These are phyloP conservation scores for Apamea sordens DNA, from an alignment of 2,888 invertebrate genomes.

Conservation along the genomic window DNA sequence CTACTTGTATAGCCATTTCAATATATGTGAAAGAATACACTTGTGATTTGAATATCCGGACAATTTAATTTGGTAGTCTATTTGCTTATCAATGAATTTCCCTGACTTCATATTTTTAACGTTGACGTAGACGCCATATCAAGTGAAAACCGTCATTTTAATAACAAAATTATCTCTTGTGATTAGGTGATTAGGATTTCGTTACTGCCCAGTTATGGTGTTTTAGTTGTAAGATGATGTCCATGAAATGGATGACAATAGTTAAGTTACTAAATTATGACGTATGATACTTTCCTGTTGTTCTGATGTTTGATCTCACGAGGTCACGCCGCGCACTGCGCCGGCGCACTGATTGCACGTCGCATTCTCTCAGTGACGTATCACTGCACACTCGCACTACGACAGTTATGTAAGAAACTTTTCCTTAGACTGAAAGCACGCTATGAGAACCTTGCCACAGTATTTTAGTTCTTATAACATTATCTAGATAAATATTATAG, in stretches of 20 bases:
- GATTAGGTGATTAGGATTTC: conserved; percentile 73
- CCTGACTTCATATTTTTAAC: conserved; percentile 39
- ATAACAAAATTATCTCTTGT: conserved; percentile 66
- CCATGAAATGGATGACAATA: conserved; percentile 84
- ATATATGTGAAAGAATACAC: background rate
- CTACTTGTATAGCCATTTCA: background rate
- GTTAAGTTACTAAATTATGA: conserved; percentile 79
- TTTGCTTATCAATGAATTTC: background rate
- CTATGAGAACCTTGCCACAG: conserved; percentile 72
- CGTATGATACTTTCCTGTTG: conserved; percentile 66
- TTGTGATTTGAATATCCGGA: background rate
- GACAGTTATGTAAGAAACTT: conserved; percentile 49
- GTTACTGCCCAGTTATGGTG: conserved; percentile 69
- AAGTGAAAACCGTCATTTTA: conserved; percentile 68
- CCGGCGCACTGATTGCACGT: conserved; percentile 36
- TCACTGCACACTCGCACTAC: conserved; percentile 62
- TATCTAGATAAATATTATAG: conserved; percentile 56
- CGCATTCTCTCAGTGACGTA: conserved; percentile 65
- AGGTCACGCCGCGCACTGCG: conserved; percentile 57
- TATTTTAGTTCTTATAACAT: conserved; percentile 67
- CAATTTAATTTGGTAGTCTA: background rate
- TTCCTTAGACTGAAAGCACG: conserved; percentile 60
- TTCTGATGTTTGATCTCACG: conserved; percentile 73
- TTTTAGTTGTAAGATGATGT: conserved; percentile 76
- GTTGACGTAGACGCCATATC: conserved; percentile 75